Base-by-base conservation (phyloP, 2,888 invertebrate genomes). In the Thymelicus lineola region DNA sequence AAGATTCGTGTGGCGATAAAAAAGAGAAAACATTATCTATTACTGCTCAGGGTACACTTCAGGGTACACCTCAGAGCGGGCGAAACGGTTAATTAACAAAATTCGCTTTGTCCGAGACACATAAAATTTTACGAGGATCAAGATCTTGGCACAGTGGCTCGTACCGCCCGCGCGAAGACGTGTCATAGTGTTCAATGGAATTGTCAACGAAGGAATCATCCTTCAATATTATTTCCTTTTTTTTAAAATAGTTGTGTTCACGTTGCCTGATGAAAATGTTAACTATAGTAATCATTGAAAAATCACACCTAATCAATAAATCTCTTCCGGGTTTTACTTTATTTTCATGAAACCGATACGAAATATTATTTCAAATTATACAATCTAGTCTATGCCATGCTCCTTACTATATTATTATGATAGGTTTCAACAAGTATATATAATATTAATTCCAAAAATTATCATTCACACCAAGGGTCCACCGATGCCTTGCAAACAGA, bases 71-170 rank as follows among this genome's bases (percentile, higher is more conserved):
- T 79, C 77, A 76, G 78, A 81, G 83, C 82, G 79, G 80, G 77
- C 83, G 79, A 82, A 87, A 85, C 82, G 84, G 89, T 90, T 93
- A 93, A 93, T 93, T 93, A 93, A 92, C 92, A 87, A 92, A 90
- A 91, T 91, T 91, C 90, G 89, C 91, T 90, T 93, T 91, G 91
- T 93, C 86, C 89, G 87, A 86, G 86, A 87, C 87, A 89, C 92
- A 92, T 93, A 92, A 93, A 92, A 92, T 93, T 93, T 93, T 93
- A 93, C 84, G 92, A 92, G 88, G 84, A 91, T 92, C 92, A 89
- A 91, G 93, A 93, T 93, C 85, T 82, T 82, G 74, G 82, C 74
- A 80, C 81, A 79, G 82, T 82, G 82, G 84, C 82, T 83, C 78
- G 79, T 78, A 82, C 84, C 84, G 85, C 82, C 80, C 76, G 9